Conservation (phyloP, 2,888 invertebrate species). For the Synanthedon tipuliformis region DNA sequence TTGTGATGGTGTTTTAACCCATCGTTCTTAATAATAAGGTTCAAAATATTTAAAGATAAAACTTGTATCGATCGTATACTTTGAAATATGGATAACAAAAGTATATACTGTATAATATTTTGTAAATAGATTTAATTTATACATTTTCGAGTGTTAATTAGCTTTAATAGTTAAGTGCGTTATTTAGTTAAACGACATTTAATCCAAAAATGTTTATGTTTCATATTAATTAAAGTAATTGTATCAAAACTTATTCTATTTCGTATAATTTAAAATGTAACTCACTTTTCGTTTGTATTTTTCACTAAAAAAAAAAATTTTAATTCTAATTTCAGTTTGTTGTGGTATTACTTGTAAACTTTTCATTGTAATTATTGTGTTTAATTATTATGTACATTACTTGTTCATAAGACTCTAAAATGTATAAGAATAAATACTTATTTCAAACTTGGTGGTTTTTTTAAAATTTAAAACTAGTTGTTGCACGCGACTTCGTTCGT, state of each 20-base stretch:
- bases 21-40: too few species aligned
- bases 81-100: not conserved
- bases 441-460: not conserved
- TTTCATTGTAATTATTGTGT: constrained; percentile 3
- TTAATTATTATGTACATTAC: constrained; percentile 9
- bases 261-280: not conserved
- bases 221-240: constrained; percentile 25
- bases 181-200: constrained; percentile 34
- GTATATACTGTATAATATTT: constrained; percentile 47
- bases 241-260: not conserved
- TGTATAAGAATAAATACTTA: not conserved
- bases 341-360: not conserved
- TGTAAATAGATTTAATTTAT: constrained; percentile 66
- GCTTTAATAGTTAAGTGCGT: constrained; percentile 63
- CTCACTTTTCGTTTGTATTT: not conserved
- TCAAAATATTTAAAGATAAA: not conserved
- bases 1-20: too few species aligned
- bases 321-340: not conserved
- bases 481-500: too few species aligned
- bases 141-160: constrained; percentile 49
- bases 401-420: constrained; percentile 1
- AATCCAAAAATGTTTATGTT: constrained; percentile 56
- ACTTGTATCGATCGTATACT: not conserved
- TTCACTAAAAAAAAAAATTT: not conserved
- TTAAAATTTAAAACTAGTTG: not conserved